Base-by-base conservation (phyloP, 53 echinoderm and acorn worm genomes). In the Stichopus horrens region DNA sequence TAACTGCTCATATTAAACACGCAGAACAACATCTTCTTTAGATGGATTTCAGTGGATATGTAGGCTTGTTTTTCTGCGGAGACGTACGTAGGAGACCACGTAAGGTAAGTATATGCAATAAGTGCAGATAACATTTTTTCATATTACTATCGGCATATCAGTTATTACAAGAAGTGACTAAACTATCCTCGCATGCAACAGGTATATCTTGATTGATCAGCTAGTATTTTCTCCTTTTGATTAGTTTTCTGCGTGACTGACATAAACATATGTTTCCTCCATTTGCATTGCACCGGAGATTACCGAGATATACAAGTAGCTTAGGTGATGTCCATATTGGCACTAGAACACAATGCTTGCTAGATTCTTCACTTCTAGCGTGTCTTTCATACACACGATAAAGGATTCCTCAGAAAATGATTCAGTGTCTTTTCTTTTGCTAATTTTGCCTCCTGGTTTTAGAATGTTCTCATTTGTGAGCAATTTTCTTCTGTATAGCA, bases 11-110 rank as follows among this genome's bases (percentile, higher is more conserved):
- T 81, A 81, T 81, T 81, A 81, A 81, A 81, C 81, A 58, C 56
- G 21, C 58, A 21, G 57, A 81, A 58, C 53, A 52, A n/a, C 58
- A 81, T 81, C 81, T 81, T 54, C 81, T 54, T 81, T 81, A 58
- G 81, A 81, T 81, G 58, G 81, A 81, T 57, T 81, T 81, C 81
- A 21, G 58, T 81, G 81, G 81, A 81, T 81, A 81, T 81, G 81
- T 81, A 81, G 81, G 81, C 81, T 81, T 57, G 57, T 81, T 81
- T 56, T 81, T 57, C 57, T 21, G 58, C 21, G 56, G 81, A 71
- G 71, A 71, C 71, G 71, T 18, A 71, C 71, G 19, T 7, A 71
- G n/a, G 71, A 71, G 21, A 71, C 14, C n/a, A 71, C 19, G 71
- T 71, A 71, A 71, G 71, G 71, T 71, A 71, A 71, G 71, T 20